Base-by-base conservation (phyloP, 2,113 vertebrate genomes). In the Nothoprocta pentlandii region DNA sequence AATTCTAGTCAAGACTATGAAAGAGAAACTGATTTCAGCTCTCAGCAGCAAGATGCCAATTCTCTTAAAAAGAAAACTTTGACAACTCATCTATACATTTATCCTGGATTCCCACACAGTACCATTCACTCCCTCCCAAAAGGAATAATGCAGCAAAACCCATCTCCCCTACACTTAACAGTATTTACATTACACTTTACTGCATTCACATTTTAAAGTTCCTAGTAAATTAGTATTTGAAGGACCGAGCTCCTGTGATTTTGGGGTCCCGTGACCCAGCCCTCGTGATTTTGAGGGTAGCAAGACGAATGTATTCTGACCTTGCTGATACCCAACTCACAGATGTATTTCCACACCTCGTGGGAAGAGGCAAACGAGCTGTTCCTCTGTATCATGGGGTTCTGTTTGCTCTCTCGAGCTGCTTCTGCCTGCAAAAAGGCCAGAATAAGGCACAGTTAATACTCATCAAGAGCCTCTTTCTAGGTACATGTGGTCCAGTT, bases 331-430 rank as follows among this genome's bases (percentile, higher is more conserved):
- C 99, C 99, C 86, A 99, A 93, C 89, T 99, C 99, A 92, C 99
- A 99, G 97, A 99, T 99, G 92, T 99, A 99, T 91, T 99, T 99
- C 99, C 99, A 99, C 46, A 99, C 99, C 96, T 99, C 99, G 4
- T 99, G 99, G 2, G 99, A 99, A 4, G 99, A 99, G 44, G 99
- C 99, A 64, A 99, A 99, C 0, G 99, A 99, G 88, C 98, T 99
- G 97, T 99, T 99, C 96, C 99, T 98, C 97, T 99, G 99, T 41
- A 99, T 98, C 98, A 99, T 98, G 0, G 99, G 99, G 92, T 98
- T 99, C 97, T 99, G 99, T 94, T 99, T 99, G 95, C 98, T 98
- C 89, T 99, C 99, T 83, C 98, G 96, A 63, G 99, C 99, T 25
- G 96, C 98, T 73, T 99, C 99, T 46, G 98, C 99, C 99, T 99